A percentile compares a stretch with the other conserved stretches of the same genome.
Evolutionary conservation across 2,113 vertebrate genomes (phyloP).

Genomic region (Microcebus jonahi): DNA sequence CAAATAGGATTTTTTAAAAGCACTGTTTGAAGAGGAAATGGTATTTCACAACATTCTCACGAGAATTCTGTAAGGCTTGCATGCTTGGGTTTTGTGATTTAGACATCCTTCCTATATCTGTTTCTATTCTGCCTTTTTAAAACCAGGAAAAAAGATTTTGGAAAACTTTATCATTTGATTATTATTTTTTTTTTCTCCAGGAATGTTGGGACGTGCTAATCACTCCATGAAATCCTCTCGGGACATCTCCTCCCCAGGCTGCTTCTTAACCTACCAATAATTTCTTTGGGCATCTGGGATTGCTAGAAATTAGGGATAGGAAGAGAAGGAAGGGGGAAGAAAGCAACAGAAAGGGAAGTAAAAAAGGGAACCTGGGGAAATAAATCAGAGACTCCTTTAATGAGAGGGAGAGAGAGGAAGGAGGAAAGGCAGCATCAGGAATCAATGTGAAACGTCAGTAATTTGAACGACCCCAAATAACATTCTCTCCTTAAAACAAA

Average conservation of each 20-base stretch:
- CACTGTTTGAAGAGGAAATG: not conserved
- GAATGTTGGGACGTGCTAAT: not conserved
- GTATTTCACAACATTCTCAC: not conserved
- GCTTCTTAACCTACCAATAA: not conserved
- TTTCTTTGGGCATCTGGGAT: not conserved
- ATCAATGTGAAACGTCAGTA: not conserved
- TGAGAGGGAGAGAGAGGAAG: not conserved
- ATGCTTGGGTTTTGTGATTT: not conserved
- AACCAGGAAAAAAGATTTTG: not conserved
- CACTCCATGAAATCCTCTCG: not conserved
- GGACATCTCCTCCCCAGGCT: not conserved
- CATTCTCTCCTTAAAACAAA: not conserved
- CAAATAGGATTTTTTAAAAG: not conserved
- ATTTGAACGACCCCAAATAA: not conserved
- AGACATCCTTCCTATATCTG: not conserved
- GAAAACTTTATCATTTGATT: not conserved
- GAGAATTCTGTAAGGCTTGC: not conserved
- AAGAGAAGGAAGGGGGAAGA: not conserved
- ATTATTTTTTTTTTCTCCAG: not conserved
- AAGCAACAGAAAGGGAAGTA: not conserved
- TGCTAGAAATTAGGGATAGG: not conserved
- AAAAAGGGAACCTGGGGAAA: not conserved
- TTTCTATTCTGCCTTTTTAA: conserved; percentile 1
- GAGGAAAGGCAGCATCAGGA: not conserved
- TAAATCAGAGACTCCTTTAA: not conserved